Base-by-base conservation (phyloP, 1,140 invertebrate genomes). In the Sminthurinus signatus region DNA sequence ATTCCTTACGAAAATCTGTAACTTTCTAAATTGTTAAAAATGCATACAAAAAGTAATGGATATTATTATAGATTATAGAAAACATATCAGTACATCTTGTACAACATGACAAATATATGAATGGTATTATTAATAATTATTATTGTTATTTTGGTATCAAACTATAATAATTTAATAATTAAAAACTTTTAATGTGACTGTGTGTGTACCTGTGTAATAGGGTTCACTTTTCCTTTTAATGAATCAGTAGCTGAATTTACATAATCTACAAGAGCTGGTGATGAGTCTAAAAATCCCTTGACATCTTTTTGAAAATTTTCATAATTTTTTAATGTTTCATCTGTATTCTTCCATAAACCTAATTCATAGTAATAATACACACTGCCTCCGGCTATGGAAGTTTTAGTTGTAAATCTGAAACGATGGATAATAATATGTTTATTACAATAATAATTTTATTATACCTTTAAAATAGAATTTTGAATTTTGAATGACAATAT, bases 251-350 rank as follows among this genome's bases (percentile, higher is more conserved):
- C 50, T 8, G n/a, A 46, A 8, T 60, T 59, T 2, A 32, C 23
- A 39, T 60, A 52, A 5, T 58, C 58, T 19, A 61, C n/a, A 2
- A 63, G 14, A 50, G 60, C 48, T 4, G 69, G 65, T 5, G 31
- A 39, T 0, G 62, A 57, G 25, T 61, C 39, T 25, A 46, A 62
- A n/a, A 60, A 39, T 10, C n/a, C 48, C 8, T 39, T 23, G 19
- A 46, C 23, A 19, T 71, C 62, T 56, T 42, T 54, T 42, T 60
- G 36, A 0, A 71, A 46, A 32, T 23, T 62, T 15, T 29, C 62
- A 44, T 65, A 71, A 52, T 71, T 71, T 31, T 57, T 39, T 36
- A 71, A 65, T 0, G 69, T 65, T 51, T 64, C 63, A 14, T 71
- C 69, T 1, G 65, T 31, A 21, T 46, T 44, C 44, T 62, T 64